Evolutionary conservation across 2,797 vertebrate species (phyloP).

Genomic region (Coccyzus lansbergi): DNA sequence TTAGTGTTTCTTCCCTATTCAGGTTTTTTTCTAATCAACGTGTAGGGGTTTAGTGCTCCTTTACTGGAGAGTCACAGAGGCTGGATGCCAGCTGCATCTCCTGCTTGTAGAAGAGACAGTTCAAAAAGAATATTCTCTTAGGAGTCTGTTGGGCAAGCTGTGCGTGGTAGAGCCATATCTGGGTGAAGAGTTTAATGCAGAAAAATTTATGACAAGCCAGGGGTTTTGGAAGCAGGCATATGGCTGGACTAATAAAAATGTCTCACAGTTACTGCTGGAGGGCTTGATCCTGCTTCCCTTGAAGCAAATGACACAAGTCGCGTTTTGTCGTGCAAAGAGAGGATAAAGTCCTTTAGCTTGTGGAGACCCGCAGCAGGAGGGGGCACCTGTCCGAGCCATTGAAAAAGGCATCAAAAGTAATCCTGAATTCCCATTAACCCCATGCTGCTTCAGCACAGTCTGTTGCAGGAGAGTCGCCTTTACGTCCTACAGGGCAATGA

Average conservation of each 20-base stretch:
- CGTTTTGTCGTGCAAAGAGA: background rate
- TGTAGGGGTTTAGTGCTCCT: background rate
- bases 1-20: background rate
- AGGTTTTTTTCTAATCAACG: background rate
- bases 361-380: conserved; percentile 37
- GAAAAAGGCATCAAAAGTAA: conserved; percentile 46
- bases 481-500: background rate
- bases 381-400: conserved; percentile 30
- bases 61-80: background rate
- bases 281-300: conserved; percentile 17
- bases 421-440: conserved; percentile 36
- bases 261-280: background rate
- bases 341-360: conserved; percentile 14
- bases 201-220: conserved; percentile 29
- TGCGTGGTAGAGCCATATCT: background rate
- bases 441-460: background rate
- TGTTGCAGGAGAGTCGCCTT: background rate
- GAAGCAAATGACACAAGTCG: background rate
- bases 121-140: conserved; percentile 41
- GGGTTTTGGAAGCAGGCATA: conserved; percentile 26
- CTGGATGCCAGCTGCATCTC: background rate
- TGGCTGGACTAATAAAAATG: conserved; percentile 15
- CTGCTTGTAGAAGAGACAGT: background rate
- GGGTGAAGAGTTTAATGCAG: conserved; percentile 40
- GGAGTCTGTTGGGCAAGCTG: conserved; percentile 17